Percentiles rank a stretch among this genome's conserved stretches.
These are phyloP conservation scores for Neodontobutis hainanensis DNA, from an alignment of 2,113 vertebrate species.

Conservation along the genomic window DNA sequence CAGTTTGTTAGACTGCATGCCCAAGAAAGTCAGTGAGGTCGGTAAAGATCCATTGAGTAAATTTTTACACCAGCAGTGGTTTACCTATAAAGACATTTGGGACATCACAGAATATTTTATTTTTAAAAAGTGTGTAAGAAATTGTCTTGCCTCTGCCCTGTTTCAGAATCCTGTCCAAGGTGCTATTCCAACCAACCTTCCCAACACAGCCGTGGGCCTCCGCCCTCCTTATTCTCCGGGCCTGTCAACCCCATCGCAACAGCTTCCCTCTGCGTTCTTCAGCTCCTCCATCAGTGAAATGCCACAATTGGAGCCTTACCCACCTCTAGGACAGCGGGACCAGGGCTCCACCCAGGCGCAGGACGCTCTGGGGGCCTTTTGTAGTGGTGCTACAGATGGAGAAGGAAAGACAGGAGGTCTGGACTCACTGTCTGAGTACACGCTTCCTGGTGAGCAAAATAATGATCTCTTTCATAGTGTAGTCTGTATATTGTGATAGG, in stretches of 20 bases:
- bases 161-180: conserved; percentile 85
- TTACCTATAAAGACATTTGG: too few relatives aligned
- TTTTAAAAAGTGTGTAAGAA: too few relatives aligned
- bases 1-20: conserved; percentile 87
- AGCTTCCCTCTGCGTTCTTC: conserved; percentile 82
- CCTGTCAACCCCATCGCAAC: conserved; percentile 83
- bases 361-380: conserved; percentile 86
- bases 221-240: conserved; percentile 82
- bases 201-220: conserved; percentile 86
- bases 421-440: conserved; percentile 81
- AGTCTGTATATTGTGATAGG: neutral
- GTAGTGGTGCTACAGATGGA: conserved; percentile 65
- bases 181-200: conserved; percentile 87
- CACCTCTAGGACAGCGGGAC: conserved; percentile 75
- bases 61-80: neutral
- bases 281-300: conserved; percentile 71
- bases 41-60: conserved; percentile 39
- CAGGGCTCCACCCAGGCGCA: conserved; percentile 81
- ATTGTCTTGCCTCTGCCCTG: neutral
- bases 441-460: conserved; percentile 75
- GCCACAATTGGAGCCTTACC: conserved; percentile 81
- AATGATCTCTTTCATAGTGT: neutral
- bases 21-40: conserved; percentile 87
- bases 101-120: too few relatives aligned
- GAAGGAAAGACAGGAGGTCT: conserved; percentile 62